Conservation (phyloP, 2,888 invertebrate species). For the Herminia tarsipennalis region DNA sequence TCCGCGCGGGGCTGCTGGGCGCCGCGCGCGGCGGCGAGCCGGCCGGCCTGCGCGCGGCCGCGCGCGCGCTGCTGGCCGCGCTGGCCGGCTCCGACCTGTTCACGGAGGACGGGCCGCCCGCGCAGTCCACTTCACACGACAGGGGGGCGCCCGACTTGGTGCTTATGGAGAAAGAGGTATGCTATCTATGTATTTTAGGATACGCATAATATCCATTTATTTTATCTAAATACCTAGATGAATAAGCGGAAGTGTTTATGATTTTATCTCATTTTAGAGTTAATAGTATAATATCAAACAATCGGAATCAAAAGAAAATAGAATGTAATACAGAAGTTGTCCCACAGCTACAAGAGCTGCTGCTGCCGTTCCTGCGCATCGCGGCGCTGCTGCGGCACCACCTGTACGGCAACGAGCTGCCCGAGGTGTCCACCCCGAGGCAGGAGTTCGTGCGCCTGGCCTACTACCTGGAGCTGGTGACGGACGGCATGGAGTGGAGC, state of each 20-base stretch:
- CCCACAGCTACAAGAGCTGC: conserved; percentile 89
- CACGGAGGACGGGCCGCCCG: conserved; percentile 84
- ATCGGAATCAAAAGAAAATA: too few relatives aligned
- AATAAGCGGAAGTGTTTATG: too few relatives aligned
- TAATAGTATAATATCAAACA: too few relatives aligned
- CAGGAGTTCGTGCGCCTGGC: conserved; percentile 92
- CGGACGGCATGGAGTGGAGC: conserved; percentile 57
- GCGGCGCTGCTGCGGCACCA: conserved; percentile 94
- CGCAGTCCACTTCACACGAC: conserved; percentile 18
- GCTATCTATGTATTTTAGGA: too few relatives aligned
- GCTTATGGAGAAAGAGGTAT: conserved; percentile 57
- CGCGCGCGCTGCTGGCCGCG: conserved; percentile 59
- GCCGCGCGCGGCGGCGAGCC: conserved; percentile 37
- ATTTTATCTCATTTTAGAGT: too few relatives aligned
- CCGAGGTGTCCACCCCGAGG: conserved; percentile 87
- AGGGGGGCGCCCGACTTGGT: conserved; percentile 48
- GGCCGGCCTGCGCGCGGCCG: conserved; percentile 51
- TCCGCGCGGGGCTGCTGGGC: conserved; percentile 82
- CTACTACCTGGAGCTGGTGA: conserved; percentile 89
- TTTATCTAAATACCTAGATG: too few relatives aligned
- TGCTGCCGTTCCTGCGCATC: conserved; percentile 93
- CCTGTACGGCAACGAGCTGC: conserved; percentile 91
- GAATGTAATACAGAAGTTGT: not conserved
- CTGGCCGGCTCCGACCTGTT: conserved; percentile 84
- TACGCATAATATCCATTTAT: too few relatives aligned